Base-by-base conservation (phyloP, 1,140 invertebrate species). In the Oreohelix idahoensis region DNA sequence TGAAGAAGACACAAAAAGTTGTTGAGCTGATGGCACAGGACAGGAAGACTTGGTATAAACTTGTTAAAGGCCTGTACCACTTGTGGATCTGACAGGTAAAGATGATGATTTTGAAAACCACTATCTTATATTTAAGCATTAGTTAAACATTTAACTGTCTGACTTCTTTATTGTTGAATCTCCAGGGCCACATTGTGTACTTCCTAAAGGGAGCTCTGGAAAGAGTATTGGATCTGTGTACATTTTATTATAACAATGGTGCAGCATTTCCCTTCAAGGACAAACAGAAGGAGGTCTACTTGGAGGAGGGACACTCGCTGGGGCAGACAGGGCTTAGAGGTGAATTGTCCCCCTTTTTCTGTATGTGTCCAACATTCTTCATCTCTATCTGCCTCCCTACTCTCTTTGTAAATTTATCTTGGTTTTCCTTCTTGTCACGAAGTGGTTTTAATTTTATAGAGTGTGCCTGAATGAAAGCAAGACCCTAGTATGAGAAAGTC, bases 201-300 rank as follows among this genome's bases (percentile, higher is more conserved):
- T 98, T 98, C 93, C 96, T 98, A 36, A 99, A 99, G 93, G 98
- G 98, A 36, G 97, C 98, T 8, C 92, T 98, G 0, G 98, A 99
- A 92, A 96, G 95, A 86, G 94, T 99, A 1, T 92, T 99, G 73
- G 95, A 96, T 5, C 95, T 96, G 85, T 99, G 98, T 93, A 96
- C 95, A 11, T 35, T 49, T 8, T 95, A 95, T 85, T 99, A 96
- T 92, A 94, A 94, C 38, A 79, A 86, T 95, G 96, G 96, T 53
- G 78, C 94, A 92, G 32, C 94, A 15, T 94, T 95, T 85, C 93
- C 95, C 0, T 92, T 99, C 73, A 96, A 95, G 78, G 95, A 95
- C 49, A 96, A 97, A 87, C 96, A 97, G 87, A 95, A 96, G 86
- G 94, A 96, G 45, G 95, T 97, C 88, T 97, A 97, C 90, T 90